These are phyloP conservation scores for Dyspetes luteomarginatus DNA, from an alignment of 2,888 invertebrate genomes.

Conservation along the genomic window DNA sequence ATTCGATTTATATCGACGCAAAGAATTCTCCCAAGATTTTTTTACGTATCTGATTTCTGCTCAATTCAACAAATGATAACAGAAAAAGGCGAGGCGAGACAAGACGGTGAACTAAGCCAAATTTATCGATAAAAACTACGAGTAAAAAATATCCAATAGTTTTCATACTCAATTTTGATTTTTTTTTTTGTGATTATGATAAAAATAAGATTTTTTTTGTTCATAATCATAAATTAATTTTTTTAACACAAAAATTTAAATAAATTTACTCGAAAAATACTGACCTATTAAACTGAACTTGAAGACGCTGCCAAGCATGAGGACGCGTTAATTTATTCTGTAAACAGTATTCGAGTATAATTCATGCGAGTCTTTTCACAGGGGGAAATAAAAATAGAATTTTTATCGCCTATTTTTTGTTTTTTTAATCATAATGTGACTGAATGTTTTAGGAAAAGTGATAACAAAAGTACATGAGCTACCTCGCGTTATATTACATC, in stretches of 20 bases:
- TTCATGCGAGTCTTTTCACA: neutral
- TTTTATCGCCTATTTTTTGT: neutral
- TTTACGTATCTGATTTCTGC: no score
- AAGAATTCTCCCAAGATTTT: no score
- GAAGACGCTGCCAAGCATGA: slow-evolving; percentile 74
- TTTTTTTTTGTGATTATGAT: no score
- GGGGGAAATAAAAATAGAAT: neutral
- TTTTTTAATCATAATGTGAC: no score
- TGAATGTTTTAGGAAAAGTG: no score
- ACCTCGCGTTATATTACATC: no score
- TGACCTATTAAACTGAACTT: slow-evolving; percentile 75
- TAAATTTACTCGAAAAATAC: slow-evolving; percentile 8
- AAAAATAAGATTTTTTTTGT: neutral
- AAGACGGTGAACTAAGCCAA: no score
- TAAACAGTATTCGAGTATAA: slow-evolving; percentile 62
- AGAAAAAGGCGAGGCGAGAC: no score
- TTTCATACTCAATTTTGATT: neutral
- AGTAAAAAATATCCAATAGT: neutral
- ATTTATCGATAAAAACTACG: neutral
- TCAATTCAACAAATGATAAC: no score
- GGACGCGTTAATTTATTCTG: slow-evolving; percentile 75
- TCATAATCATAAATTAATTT: neutral
- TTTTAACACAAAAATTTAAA: neutral
- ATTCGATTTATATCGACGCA: no score
- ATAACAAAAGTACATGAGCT: no score